Evolutionary conservation across 1,140 invertebrate genomes (phyloP).

Genomic region (Polypedilum pembai): DNA sequence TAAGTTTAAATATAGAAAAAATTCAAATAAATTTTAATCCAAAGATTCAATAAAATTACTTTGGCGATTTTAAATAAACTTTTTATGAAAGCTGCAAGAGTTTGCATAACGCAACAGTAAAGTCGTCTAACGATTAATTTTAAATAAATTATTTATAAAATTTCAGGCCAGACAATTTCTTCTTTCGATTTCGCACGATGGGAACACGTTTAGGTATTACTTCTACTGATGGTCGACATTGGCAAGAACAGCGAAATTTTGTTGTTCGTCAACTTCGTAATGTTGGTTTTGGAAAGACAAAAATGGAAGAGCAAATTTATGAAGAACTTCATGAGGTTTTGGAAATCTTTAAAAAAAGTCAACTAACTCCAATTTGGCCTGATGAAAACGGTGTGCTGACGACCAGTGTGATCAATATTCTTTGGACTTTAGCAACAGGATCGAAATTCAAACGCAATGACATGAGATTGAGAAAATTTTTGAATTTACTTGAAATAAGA

Average conservation of each 20-base stretch:
- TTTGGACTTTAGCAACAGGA: constrained; percentile 67
- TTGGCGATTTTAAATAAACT: too few species aligned
- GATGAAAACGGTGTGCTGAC: constrained; percentile 44
- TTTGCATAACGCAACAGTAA: too few species aligned
- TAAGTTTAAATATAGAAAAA: too few species aligned
- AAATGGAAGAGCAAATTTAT: constrained; percentile 63
- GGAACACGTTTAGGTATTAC: constrained; percentile 60
- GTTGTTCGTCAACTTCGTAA: constrained; percentile 59
- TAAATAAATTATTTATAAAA: too few species aligned
- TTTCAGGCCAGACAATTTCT: constrained; percentile 57
- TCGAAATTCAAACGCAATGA: constrained; percentile 46
- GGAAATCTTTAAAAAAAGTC: constrained; percentile 43
- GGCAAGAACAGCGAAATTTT: constrained; percentile 68
- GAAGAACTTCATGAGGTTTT: constrained; percentile 52
- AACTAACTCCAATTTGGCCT: constrained; percentile 39
- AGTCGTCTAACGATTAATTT: too few species aligned
- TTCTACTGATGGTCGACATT: constrained; percentile 64
- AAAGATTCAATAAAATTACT: too few species aligned
- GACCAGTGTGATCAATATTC: constrained; percentile 61
- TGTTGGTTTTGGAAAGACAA: constrained; percentile 64
- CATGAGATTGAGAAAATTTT: constrained; percentile 49
- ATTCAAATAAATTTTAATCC: too few species aligned
- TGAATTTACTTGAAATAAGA: constrained; percentile 54
- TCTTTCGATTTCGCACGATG: constrained; percentile 59
- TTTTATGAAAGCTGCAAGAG: too few species aligned